Conservation (phyloP, 2,888 invertebrate species). For the Platerodrilus igneus region DNA sequence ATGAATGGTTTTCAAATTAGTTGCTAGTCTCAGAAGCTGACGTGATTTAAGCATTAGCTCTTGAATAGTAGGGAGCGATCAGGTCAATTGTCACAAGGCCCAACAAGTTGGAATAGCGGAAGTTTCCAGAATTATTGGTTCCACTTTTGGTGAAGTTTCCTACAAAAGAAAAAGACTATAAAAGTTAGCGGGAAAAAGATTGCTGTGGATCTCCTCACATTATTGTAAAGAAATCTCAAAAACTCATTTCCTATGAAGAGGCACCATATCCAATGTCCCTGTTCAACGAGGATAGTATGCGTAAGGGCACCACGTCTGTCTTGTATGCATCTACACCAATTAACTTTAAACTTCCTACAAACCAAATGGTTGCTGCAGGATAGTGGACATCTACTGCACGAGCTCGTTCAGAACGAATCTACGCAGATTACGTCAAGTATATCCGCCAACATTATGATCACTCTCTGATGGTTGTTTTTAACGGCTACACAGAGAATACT, state of each 20-base stretch:
- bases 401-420: slow-evolving; percentile 1
- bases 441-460: slow-evolving; percentile 4
- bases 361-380: slow-evolving; percentile 3
- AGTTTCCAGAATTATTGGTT: neutral
- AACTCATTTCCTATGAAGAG: slow-evolving; percentile 1
- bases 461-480: slow-evolving; percentile 4
- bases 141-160: slow-evolving; percentile 5
- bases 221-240: neutral
- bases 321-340: slow-evolving; percentile 1
- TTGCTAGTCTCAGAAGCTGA: neutral
- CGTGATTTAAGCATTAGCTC: slow-evolving; percentile 5
- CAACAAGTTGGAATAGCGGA: slow-evolving; percentile 3
- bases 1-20: slow-evolving; percentile 4
- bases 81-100: slow-evolving; percentile 5
- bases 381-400: too few species aligned
- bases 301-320: slow-evolving; percentile 3
- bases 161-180: neutral
- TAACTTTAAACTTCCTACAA: slow-evolving; percentile 3
- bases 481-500: slow-evolving; percentile 1
- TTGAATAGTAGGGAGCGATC: neutral
- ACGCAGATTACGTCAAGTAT: slow-evolving; percentile 5
- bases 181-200: too few species aligned
- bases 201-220: too few species aligned
- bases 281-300: slow-evolving; percentile 6
- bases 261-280: slow-evolving; percentile 1